A percentile compares a stretch with the other conserved stretches of the same genome.
Conservation (phyloP, 2,797 vertebrate species). For the Eospalax fontanierii region DNA sequence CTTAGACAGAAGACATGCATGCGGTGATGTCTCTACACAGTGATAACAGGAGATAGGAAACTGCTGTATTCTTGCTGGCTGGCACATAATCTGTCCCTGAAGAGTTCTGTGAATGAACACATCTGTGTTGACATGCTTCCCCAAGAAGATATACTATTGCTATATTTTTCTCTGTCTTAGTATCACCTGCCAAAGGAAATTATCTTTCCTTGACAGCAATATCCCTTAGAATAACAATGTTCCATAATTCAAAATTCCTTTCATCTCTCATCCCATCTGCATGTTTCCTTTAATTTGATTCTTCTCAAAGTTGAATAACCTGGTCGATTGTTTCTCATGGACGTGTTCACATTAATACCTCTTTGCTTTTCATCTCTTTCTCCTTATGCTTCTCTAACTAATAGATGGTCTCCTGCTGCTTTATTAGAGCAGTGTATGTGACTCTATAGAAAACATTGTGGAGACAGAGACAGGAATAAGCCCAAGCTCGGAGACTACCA, state of each 20-base stretch:
- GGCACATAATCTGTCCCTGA: conserved; percentile 10
- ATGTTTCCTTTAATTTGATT: conserved; percentile 76
- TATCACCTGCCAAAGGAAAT: conserved; percentile 46
- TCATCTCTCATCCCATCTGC: conserved; percentile 65
- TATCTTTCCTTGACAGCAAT: conserved; percentile 67
- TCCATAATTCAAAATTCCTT: conserved; percentile 52
- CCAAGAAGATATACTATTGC: conserved; percentile 42
- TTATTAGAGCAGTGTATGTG: background rate
- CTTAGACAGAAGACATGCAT: conserved; percentile 5
- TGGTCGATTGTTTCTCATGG: conserved; percentile 57
- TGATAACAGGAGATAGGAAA: background rate
- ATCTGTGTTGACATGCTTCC: conserved; percentile 32
- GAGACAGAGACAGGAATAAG: background rate
- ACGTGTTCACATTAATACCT: background rate
- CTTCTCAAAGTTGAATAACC: conserved; percentile 66
- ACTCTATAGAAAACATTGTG: background rate
- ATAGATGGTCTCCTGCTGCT: background rate
- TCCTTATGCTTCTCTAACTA: conserved; percentile 41
- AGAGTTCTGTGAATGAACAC: conserved; percentile 62
- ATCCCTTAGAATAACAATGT: conserved; percentile 68
- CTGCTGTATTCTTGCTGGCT: background rate
- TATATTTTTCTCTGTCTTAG: conserved; percentile 24
- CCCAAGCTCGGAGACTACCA: background rate
- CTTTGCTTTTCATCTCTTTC: background rate
- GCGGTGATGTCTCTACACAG: background rate